Percentiles rank a stretch among this genome's conserved stretches.
phyloP scores from a whole-genome alignment of 2,113 vertebrate species.

The Corythornis madagascariensis region DNA sequence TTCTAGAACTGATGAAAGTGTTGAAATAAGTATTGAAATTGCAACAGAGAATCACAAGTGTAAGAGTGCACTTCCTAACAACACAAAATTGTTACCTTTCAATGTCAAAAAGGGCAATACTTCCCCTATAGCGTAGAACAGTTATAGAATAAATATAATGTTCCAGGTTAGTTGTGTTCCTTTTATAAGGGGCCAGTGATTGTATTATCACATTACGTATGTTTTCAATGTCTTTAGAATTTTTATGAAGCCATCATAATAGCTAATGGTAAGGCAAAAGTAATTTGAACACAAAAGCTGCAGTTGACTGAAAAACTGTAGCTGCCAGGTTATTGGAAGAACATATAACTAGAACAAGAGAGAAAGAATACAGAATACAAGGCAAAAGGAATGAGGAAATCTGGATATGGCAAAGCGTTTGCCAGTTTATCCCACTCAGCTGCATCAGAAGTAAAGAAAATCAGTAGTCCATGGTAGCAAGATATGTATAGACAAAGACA shows the following conservation, averaged over 20 bases:
- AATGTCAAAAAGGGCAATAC: not conserved
- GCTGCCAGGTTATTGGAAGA: not conserved
- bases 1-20: not conserved
- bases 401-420: not conserved
- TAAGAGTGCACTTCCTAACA: not conserved
- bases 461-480: not conserved
- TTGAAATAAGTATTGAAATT: not conserved
- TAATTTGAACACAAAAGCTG: not conserved
- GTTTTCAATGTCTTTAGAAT: not conserved
- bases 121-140: not conserved
- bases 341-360: not conserved
- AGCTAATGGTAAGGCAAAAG: not conserved
- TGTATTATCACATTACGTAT: not conserved
- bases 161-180: not conserved
- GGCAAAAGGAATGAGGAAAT: not conserved
- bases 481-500: not conserved
- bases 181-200: not conserved
- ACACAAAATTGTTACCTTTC: not conserved
- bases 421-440: not conserved
- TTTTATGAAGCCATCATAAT: not conserved
- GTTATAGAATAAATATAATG: not conserved
- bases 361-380: not conserved
- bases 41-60: not conserved
- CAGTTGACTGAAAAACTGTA: conserved; percentile 15
- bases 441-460: not conserved